Base-by-base conservation (phyloP, 1,140 invertebrate genomes). In the Pseudomyrmex dendroicus region DNA sequence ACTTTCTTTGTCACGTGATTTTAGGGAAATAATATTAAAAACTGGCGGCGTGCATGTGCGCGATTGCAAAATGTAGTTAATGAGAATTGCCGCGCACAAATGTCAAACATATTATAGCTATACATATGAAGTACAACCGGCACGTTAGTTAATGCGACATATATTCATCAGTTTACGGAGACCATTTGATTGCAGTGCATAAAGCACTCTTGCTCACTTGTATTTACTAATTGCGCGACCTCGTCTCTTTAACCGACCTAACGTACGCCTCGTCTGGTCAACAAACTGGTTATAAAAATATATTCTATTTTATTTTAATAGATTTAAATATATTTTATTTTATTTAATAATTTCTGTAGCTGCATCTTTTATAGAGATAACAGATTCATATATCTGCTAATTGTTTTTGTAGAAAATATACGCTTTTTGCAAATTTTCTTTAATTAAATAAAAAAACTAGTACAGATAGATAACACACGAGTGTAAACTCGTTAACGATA, bases 191-290 rank as follows among this genome's bases (percentile, higher is more conserved):
- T 74, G 70, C 68, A 46, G 61, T 70, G 48, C 12, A 13, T 82
- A 57, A 48, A 70, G 54, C 64, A 70, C 76, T 78, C 76, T 78
- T 64, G 59, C 25, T 44, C 61, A 50, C 17, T 73, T 67, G 44
- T 50, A 78, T 83, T 78, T 83, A 77, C n/a, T 59, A 78, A 66
- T 76, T 83, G 73, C 73, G 54, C 73, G 54, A 76, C 48, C 35
- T 52, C 73, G 59, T 76, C 48, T 50, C 46, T n/a, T 59, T 17
- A 25, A n/a, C 22, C 70, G 59, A 70, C 12, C 20, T 52, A 17
- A 44, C 10, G 9, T 54, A 35, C 35, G 5, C 35, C 35, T 35
- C 35, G 35, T 66, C 25, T 54, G 52, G 7, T 10, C 44, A 54
- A 48, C 2, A 4, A 22, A 10, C 17, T 2, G 35, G 5, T 35